Base-by-base conservation (phyloP, 2,113 vertebrate genomes). In the Cepphus grylle region DNA sequence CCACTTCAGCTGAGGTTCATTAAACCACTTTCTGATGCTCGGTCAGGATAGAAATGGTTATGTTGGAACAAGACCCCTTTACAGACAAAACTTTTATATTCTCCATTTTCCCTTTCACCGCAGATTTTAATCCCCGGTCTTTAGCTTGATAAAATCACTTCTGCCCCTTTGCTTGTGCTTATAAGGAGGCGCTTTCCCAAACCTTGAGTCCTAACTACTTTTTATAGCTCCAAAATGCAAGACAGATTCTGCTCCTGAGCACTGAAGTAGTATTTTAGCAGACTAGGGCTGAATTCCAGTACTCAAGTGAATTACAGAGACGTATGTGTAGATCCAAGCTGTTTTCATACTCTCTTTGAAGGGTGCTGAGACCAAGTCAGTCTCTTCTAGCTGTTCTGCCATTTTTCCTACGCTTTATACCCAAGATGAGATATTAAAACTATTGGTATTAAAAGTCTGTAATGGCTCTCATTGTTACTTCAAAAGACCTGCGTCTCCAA, bases 41-140 rank as follows among this genome's bases (percentile, higher is more conserved):
- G 55, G 18, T 95, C 77, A 59, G 69, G 80, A 82, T 95, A 91
- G 77, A 94, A 73, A 70, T 59, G 70, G 80, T 91, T 96, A 76
- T 50, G 53, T 45, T 91, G 73, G 83, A 96, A 91, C 78, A 36
- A 86, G 56, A 95, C 61, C 27, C 5, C 0, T 84, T 93, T 84
- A 84, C 84, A 95, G 66, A 94, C 43, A 72, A 76, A 94, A 61
- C 36, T 83, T 87, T 43, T 65, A 73, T 88, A 95, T 95, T 90
- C 77, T 95, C 20, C 55, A n/a, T 93, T 90, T 95, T 92, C 40
- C 61, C 50, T 81, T 79, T 78, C 52, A 81, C 85, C 3, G 11
- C 78, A 93, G 77, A 92, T 94, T 95, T 94, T 81, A 55, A 76
- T 70, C 36, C 77, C 18, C 26, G 50, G 36, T 49, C 53, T 89